phyloP scores from a whole-genome alignment of 2,113 vertebrate species.

The Spermophilus dauricus region DNA sequence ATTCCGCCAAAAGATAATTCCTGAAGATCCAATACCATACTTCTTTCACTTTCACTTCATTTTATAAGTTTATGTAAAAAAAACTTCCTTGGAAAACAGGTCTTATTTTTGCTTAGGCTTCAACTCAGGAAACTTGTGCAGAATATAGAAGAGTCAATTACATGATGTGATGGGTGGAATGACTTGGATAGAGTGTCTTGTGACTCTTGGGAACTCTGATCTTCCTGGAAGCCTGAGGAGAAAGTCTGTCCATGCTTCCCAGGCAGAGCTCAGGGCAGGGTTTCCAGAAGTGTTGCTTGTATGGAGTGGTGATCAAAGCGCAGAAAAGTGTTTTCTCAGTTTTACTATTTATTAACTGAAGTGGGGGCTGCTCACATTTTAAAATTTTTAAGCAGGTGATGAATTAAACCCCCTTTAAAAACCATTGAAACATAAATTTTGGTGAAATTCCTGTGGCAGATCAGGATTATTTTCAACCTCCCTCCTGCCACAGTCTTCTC shows the following conservation, averaged over 20 bases:
- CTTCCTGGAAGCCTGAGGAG: not conserved
- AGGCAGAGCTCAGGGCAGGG: accelerated
- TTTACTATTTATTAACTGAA: not conserved
- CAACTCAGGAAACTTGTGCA: not conserved
- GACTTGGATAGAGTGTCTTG: too few species aligned
- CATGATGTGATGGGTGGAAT: not conserved
- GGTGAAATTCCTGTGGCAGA: not conserved
- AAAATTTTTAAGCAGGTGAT: not conserved
- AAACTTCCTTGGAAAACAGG: not conserved
- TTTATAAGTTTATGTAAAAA: not conserved
- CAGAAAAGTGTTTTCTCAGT: not conserved
- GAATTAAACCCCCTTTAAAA: not conserved
- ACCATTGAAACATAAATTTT: not conserved
- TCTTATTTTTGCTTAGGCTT: not conserved
- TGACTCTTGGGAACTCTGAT: accelerated
- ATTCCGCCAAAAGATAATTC: not conserved
- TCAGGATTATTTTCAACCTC: not conserved
- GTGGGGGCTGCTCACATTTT: not conserved
- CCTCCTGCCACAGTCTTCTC: not conserved
- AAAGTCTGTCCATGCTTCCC: not conserved
- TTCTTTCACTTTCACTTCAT: not conserved
- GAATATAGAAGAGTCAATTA: not conserved
- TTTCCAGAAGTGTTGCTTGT: not conserved
- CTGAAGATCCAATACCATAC: not conserved
- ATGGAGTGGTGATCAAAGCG: too few species aligned